Percentiles rank a stretch among this genome's conserved stretches.
Evolutionary conservation across 2,888 invertebrate genomes (phyloP).

Genomic region (Orchesella flavescens): DNA sequence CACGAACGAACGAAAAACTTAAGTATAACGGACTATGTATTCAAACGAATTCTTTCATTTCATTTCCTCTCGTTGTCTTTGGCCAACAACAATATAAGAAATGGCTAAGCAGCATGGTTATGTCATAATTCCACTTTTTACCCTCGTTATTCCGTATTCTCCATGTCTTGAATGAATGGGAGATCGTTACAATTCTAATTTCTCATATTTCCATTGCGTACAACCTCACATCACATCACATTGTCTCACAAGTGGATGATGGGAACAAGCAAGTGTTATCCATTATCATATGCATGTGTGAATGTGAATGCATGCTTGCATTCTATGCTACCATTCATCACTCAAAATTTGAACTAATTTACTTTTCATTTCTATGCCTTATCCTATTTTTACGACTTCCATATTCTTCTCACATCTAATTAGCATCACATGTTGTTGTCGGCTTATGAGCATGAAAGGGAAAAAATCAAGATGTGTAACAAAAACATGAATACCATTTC

Average conservation of each 20-base stretch:
- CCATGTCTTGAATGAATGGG: background rate
- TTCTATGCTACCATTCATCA: slow-evolving; percentile 24
- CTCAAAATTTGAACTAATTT: slow-evolving; percentile 30
- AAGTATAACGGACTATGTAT: background rate
- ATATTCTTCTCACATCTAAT: slow-evolving; percentile 28
- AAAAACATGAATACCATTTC: too few relatives aligned
- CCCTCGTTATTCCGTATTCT: background rate
- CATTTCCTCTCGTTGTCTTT: too few relatives aligned
- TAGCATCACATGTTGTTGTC: slow-evolving; percentile 13
- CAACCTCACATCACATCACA: background rate
- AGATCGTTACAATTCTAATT: slow-evolving; percentile 7
- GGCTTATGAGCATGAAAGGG: too few relatives aligned
- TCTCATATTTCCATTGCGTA: slow-evolving; percentile 10
- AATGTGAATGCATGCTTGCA: background rate
- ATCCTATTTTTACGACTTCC: slow-evolving; percentile 13
- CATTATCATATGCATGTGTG: slow-evolving; percentile 1
- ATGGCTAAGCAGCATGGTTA: background rate
- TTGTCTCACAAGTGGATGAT: background rate
- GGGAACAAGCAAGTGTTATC: background rate
- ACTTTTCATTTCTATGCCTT: slow-evolving; percentile 19
- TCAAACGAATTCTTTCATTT: too few relatives aligned
- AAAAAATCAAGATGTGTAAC: background rate
- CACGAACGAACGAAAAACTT: background rate
- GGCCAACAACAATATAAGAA: background rate
- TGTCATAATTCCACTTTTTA: slow-evolving; percentile 1